These are phyloP conservation scores for Laterallus jamaicensis DNA, from an alignment of 2,113 vertebrate species.

Conservation along the genomic window DNA sequence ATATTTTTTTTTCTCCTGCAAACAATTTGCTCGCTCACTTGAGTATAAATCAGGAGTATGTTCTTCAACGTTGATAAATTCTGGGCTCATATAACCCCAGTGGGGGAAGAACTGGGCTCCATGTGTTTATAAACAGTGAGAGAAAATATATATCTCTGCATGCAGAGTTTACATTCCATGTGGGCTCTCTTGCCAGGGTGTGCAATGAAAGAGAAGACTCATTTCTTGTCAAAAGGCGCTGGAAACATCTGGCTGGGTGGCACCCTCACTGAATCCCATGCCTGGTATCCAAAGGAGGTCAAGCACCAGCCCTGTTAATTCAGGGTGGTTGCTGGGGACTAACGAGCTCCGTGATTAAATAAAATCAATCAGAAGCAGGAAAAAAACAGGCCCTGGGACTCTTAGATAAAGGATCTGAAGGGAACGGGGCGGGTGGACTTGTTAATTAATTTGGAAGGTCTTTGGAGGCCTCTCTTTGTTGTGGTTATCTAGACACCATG, in stretches of 20 bases:
- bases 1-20: neutral
- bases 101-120: neutral
- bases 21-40: neutral
- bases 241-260: neutral
- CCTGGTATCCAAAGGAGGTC: neutral
- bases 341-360: neutral
- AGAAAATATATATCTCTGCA: neutral
- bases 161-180: slow-evolving; percentile 13
- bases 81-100: neutral
- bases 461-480: neutral
- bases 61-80: neutral
- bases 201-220: slow-evolving; percentile 9
- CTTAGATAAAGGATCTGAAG: neutral
- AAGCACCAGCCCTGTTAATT: neutral
- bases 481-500: neutral
- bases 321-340: neutral
- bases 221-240: neutral
- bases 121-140: slow-evolving; percentile 42
- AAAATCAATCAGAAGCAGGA: neutral
- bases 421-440: neutral
- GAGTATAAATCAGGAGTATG: neutral
- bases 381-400: neutral
- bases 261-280: neutral
- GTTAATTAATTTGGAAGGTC: neutral
- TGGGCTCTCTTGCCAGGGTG: neutral